Evolutionary conservation across 1,140 invertebrate genomes (phyloP), one percentile per base, ranked within the genome.

Genomic region (Drosophila guanche): DNA sequence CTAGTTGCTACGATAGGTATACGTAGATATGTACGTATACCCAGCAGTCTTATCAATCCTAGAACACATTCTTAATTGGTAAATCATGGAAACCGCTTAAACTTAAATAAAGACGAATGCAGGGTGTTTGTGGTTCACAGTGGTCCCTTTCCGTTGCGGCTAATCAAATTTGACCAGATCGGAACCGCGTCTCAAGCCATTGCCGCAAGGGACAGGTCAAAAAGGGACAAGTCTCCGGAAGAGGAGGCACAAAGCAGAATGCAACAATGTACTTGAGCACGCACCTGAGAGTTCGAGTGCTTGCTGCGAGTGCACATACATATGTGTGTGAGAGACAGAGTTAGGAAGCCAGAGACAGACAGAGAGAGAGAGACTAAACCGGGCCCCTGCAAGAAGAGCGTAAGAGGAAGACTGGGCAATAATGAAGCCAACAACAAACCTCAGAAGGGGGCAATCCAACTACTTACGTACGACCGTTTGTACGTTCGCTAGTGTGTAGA

Each of bases 241-340:
- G 48, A 80, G 69, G 68, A 48, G 62, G 40, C 66, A 76, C 56
- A 72, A 76, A 60, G 51, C 65, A 69, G 47, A 73, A 42, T 76
- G 60, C 69, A 76, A 74, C 75, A 47, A 53, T 20, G 67, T 73
- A 85, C 80, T 85, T 73, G 77, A 65, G 77, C 80, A 85, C 81
- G 80, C 81, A 85, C 73, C 62, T 51, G 59, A 72, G 62, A n/a
- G 23, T 12, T 54, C 16, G 53, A 56, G 53, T 43, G 53, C 42
- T 45, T 12, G 16, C 45, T 41, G 57, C 29, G 51, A 10, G 56
- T 29, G 40, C 16, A 20, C 16, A 20, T 0, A 20, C 16, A 20
- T 20, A 20, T 7, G 53, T 27, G n/a, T 40, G 16, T 40, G 46
- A 47, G 41, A 33, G 56, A 37, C 14, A 41, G 51, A 37, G 16